A percentile compares a stretch with the other conserved stretches of the same genome.
These are phyloP conservation scores for Pipa parva DNA, from an alignment of 2,113 vertebrate genomes.

Conservation along the genomic window DNA sequence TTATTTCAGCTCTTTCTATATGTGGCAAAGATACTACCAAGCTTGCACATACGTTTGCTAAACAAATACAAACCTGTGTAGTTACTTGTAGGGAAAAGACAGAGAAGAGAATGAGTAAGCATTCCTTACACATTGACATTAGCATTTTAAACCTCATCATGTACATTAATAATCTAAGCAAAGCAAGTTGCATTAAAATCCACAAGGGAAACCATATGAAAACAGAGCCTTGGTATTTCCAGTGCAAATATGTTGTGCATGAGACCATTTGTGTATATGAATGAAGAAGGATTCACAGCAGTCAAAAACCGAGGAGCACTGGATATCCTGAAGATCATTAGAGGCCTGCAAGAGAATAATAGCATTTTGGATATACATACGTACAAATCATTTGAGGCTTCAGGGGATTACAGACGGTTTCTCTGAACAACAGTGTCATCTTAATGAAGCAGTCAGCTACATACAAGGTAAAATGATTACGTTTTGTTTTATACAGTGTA, in stretches of 20 bases:
- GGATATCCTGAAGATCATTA: slow-evolving; percentile 9
- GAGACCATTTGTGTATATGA: slow-evolving; percentile 12
- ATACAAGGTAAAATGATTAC: slow-evolving; percentile 22
- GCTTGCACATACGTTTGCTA: slow-evolving; percentile 9
- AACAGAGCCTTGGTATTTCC: slow-evolving; percentile 32
- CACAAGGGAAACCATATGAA: slow-evolving; percentile 22
- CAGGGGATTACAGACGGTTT: not conserved
- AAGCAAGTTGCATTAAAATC: slow-evolving; percentile 33
- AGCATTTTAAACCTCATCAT: slow-evolving; percentile 15
- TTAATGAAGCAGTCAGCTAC: not conserved
- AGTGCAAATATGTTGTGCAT: slow-evolving; percentile 24
- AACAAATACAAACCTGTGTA: slow-evolving; percentile 18
- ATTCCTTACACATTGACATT: slow-evolving; percentile 13
- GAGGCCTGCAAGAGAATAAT: slow-evolving; percentile 26
- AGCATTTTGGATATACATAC: slow-evolving; percentile 21
- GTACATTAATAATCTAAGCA: slow-evolving; percentile 24
- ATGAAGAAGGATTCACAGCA: slow-evolving; percentile 1
- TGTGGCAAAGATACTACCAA: slow-evolving; percentile 16
- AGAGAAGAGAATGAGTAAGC: slow-evolving; percentile 16
- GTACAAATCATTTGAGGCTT: slow-evolving; percentile 7
- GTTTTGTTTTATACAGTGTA: not conserved
- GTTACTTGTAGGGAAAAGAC: slow-evolving; percentile 15
- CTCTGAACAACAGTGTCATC: not conserved
- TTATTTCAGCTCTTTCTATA: not conserved
- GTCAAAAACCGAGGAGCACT: slow-evolving; percentile 10